These are phyloP conservation scores for Pangasianodon hypophthalmus DNA, from an alignment of 2,113 vertebrate genomes.

Conservation along the genomic window DNA sequence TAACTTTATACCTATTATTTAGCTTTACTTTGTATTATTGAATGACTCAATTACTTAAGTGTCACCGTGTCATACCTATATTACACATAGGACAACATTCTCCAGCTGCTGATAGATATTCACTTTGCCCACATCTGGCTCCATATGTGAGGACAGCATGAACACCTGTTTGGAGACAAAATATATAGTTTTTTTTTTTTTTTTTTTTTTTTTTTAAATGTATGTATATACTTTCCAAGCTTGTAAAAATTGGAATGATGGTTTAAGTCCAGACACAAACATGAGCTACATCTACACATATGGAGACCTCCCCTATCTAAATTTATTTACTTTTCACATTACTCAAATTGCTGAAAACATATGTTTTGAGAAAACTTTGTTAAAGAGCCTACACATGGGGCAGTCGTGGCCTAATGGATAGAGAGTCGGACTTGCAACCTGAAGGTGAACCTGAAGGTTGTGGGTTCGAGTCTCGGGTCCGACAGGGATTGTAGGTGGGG, in stretches of 20 bases:
- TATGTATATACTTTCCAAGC: background rate
- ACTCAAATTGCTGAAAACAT: too few species aligned
- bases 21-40: background rate
- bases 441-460: too few species aligned
- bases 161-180: conserved; percentile 19
- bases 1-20: background rate
- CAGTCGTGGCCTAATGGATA: too few species aligned
- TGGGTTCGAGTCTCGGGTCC: too few species aligned
- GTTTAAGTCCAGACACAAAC: background rate
- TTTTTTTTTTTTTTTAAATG: background rate
- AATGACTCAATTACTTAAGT: background rate
- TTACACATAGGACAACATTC: conserved; percentile 50
- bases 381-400: too few species aligned
- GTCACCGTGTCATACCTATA: conserved; percentile 17
- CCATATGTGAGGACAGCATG: background rate
- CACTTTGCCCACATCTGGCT: conserved; percentile 2
- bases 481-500: too few species aligned
- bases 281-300: background rate
- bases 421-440: too few species aligned
- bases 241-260: background rate
- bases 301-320: background rate
- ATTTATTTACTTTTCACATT: background rate
- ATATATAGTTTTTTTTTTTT: too few species aligned
- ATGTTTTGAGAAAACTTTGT: too few species aligned
- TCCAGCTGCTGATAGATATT: conserved; percentile 30